These are phyloP conservation scores for Mesitornis unicolor DNA, from an alignment of 2,113 vertebrate species.

Conservation along the genomic window DNA sequence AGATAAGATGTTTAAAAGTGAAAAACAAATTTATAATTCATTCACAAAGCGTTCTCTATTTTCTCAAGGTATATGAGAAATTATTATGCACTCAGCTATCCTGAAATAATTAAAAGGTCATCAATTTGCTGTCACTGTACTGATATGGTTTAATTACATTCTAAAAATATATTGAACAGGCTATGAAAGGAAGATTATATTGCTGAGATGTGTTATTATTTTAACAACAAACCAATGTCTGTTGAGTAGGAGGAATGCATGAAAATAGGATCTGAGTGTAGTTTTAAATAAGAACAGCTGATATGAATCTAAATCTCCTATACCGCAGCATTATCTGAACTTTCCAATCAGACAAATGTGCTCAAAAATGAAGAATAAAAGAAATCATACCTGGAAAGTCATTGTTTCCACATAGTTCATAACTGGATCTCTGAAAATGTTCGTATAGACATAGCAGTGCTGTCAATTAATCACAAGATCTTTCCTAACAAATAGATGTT, in stretches of 20 bases:
- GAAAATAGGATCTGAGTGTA: neutral
- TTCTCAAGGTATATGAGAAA: constrained; percentile 48
- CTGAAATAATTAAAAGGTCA: constrained; percentile 90
- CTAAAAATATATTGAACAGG: constrained; percentile 84
- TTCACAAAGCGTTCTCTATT: neutral
- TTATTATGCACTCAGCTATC: constrained; percentile 81
- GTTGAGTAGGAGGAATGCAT: neutral
- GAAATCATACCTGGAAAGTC: neutral
- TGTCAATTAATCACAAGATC: neutral
- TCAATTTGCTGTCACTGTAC: constrained; percentile 82
- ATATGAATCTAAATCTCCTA: neutral
- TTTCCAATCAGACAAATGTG: neutral
- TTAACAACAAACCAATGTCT: constrained; percentile 52
- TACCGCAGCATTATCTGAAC: neutral
- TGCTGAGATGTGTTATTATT: constrained; percentile 74
- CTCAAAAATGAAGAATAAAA: neutral
- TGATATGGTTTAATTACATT: constrained; percentile 89
- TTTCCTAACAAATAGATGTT: neutral
- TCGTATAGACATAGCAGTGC: neutral
- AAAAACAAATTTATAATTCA: neutral
- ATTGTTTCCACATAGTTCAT: neutral
- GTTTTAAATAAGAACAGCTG: neutral
- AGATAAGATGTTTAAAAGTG: neutral
- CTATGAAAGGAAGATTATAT: constrained; percentile 59
- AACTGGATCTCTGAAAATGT: neutral